Evolutionary conservation across 2,113 vertebrate species (phyloP), one percentile per base, ranked within the genome.

Genomic region (Solea senegalensis): DNA sequence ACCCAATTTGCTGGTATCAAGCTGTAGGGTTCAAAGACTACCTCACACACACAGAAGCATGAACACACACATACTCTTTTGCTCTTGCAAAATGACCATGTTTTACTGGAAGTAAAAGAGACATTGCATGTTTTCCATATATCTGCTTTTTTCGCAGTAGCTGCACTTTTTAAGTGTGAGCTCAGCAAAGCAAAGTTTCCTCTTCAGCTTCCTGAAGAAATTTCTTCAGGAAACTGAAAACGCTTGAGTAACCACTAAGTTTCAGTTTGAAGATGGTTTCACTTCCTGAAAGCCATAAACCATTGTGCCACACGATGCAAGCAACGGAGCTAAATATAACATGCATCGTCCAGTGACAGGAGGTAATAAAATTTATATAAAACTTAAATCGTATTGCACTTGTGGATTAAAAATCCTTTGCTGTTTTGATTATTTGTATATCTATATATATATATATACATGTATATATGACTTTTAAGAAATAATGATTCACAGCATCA

Each of bases 191-290:
- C 27, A 28, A 9, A 44, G 69, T 41, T 74, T 34, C 34, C 5
- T 45, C 81, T 85, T 68, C 82, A 86, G 72, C 14, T 48, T 11
- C 45, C 11, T 48, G 34, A 34, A 34, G 34, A 34, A 70, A 80
- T 79, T 77, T 82, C 83, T 75, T 75, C 46, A 41, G 50, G 43
- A 74, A 39, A 49, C 43, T 54, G 55, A 69, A 78, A 78, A 78
- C 75, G 85, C 82, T 89, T 88, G 88, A 72, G 88, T 45, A 91
- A 91, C 52, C 51, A 41, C 46, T 55, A 59, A 72, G 83, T 65
- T 27, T 70, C 48, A 50, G 77, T 78, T 69, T 72, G 46, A 83
- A 87, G 86, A 80, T 82, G 59, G 58, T 91, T 91, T 93, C 90
- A 58, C 84, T 93, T 92, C 90, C 63, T n/a, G 58, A 75, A 67